Base-by-base conservation (phyloP, 1,140 invertebrate genomes). In the Solen grandis region DNA sequence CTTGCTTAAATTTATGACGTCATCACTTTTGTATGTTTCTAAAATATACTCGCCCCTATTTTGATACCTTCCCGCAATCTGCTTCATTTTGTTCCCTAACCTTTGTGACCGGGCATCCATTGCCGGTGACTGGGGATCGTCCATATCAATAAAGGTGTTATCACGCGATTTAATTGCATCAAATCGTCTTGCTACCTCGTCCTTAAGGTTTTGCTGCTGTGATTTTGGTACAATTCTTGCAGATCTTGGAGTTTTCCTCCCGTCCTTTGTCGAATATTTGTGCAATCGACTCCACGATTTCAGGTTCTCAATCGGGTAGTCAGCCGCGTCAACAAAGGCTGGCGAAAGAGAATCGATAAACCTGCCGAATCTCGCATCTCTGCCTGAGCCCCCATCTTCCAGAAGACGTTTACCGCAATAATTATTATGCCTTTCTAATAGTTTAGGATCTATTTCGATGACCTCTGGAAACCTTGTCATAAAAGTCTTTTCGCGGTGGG, bases 21-120 rank as follows among this genome's bases (percentile, higher is more conserved):
- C 77, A 80, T 80, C 77, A 65, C 66, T 80, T 65, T 70, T 80
- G 57, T 80, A 80, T 52, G 55, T 60, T 73, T 80, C 77, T 46
- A 80, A 25, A 33, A 72, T 60, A 65, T 72, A 80, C 46, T 80
- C 77, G 41, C 68, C 59, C 73, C 36, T 80, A 36, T 70, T 69
- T 29, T 72, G 68, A 59, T 65, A 66, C 33, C 77, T 22, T 19
- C 59, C 68, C 27, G 63, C 33, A 46, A 10, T 19, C 27, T 63
- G 60, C 46, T 66, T 78, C 8, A 29, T 33, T 5, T 33, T 50
- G 3, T 31, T 29, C 10, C 55, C 46, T 27, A 57, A n/a, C 41
- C 55, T 72, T 59, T 22, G 33, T 13, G 54, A 70, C 46, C 76
- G 38, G 38, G 69, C 66, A 33, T 36, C 52, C 3, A 29, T 2